These are phyloP conservation scores for Neolamprologus falcicula DNA, from an alignment of 2,113 vertebrate species.

Conservation along the genomic window DNA sequence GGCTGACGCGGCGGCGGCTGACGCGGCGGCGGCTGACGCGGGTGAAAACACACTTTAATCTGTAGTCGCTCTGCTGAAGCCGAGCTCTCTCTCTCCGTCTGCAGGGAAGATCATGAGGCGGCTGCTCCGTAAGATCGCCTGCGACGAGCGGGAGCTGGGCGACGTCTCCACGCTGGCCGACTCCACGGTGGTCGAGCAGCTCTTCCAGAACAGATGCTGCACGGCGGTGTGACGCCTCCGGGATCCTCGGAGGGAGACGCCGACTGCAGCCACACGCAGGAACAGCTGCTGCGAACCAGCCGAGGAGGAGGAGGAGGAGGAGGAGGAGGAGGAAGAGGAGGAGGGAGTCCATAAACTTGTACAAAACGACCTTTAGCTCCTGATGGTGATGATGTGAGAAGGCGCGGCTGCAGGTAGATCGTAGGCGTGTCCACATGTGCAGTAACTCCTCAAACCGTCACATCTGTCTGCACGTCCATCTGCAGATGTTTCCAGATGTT, in stretches of 20 bases:
- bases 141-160: slow-evolving; percentile 85
- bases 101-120: slow-evolving; percentile 95
- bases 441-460: neutral
- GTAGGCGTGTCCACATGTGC: neutral
- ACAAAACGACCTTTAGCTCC: slow-evolving; percentile 16
- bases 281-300: neutral
- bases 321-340: neutral
- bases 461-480: neutral
- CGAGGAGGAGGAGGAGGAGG: neutral
- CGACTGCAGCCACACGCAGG: neutral
- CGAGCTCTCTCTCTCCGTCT: neutral
- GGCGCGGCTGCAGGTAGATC: neutral
- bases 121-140: slow-evolving; percentile 87
- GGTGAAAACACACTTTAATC: too few relatives aligned
- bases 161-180: slow-evolving; percentile 90
- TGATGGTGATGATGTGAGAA: neutral
- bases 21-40: too few relatives aligned
- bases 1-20: too few relatives aligned
- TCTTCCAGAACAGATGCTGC: slow-evolving; percentile 83
- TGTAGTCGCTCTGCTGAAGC: neutral
- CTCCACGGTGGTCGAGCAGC: slow-evolving; percentile 79
- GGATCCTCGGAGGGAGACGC: neutral
- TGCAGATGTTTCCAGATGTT: neutral
- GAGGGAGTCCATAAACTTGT: neutral
- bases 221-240: slow-evolving; percentile 62